Base-by-base conservation (phyloP, 1,140 invertebrate genomes). In the Pseudomyrmex gracilis region DNA sequence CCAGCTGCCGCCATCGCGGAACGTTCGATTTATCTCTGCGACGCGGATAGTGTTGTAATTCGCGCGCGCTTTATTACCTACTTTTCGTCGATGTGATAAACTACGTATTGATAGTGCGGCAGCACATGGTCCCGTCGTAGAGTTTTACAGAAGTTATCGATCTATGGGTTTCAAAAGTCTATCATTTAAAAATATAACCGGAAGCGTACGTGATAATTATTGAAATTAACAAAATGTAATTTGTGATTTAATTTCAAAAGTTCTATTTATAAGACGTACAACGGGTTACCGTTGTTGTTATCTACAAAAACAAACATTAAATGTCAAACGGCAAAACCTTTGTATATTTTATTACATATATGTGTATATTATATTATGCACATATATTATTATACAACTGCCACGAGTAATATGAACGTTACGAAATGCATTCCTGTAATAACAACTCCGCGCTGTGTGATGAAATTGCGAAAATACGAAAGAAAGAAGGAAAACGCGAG, bases 41-140 rank as follows among this genome's bases (percentile, higher is more conserved):
- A 68, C 43, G n/a, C 20, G 82, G 7, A 55, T 80, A 51, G 51
- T 43, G 22, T 61, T 51, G 53, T 80, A 80, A 85, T 80, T 80
- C 34, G 20, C 53, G 15, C 85, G 73, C 58, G 20, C 45, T 85
- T 86, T 73, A 85, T 85, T 77, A 55, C 53, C 53, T 55, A 70
- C 63, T 45, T 78, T 78, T 24, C 67, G 43, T 13, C 47, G 66
- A 43, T 84, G 47, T 70, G 84, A 55, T 51, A 83, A 58, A 17
- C 20, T 71, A 34, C n/a, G 7, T 64, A 64, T 78, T 57, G 55
- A 51, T 68, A 45, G 47, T 15, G 47, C 24, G 1, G 5, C 47
- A n/a, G 70, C 78, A 43, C 24, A 45, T 51, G 47, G 13, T 60
- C n/a, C 7, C 24, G 7, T 73, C 24, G 22, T 45, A 24, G 78